Evolutionary conservation across 2,113 vertebrate genomes (phyloP), one percentile per base, ranked within the genome.

Genomic region (Egretta garzetta): DNA sequence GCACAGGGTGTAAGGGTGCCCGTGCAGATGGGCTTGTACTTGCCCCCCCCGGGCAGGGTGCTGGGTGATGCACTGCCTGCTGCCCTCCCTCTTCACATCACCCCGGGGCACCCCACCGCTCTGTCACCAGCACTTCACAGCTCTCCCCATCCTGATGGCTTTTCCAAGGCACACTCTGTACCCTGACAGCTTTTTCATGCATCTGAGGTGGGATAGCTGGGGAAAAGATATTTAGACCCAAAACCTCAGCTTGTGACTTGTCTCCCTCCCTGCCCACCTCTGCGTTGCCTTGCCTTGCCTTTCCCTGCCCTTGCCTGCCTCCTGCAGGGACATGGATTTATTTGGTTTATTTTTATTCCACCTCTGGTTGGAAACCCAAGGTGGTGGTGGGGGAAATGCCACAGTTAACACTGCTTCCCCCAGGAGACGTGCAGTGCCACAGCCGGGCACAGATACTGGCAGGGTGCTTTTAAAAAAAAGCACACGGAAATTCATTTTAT

Each of bases 41-140:
- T 9, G 0, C 24, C 24, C 3, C 16, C 19, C 19, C n/a, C 0
- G 0, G 12, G 43, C 30, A 86, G 63, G 64, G 45, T 45, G n/a
- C 53, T 76, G 72, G 32, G 59, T 45, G 80, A 64, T 71, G 52
- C 62, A 22, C 30, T 30, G 27, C 73, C 80, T 15, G 21, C 56
- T 63, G 55, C 52, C 70, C 35, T 88, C 81, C 85, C 47, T 9
- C 39, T 41, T 33, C 24, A 4, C 49, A 47, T 55, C 52, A 35
- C 56, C 30, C 41, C 0, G 0, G 1, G 26, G 58, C 10, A 76
- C 30, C 43, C 41, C 83, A 33, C 1, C 1, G 2, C 63, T 24
- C 59, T 49, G 14, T 2, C 83, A 32, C 53, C 49, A 86, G 43
- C 2, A 4, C 66, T 81, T 68, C 20, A 49, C 81, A 47, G 55